Evolutionary conservation across 1,140 invertebrate species (phyloP).

Genomic region (Centruroides vittatus): DNA sequence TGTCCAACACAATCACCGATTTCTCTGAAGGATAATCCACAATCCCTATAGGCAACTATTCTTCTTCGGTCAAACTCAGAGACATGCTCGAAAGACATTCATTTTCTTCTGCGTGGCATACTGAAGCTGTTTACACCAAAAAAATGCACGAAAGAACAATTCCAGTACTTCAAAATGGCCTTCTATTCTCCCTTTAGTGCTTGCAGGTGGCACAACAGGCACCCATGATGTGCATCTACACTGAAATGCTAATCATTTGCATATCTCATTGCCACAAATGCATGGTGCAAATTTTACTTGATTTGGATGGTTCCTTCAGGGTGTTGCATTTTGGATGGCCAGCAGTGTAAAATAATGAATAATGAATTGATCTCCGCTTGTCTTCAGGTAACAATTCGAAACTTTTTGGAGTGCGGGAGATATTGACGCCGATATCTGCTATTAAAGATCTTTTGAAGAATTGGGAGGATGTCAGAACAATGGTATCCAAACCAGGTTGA

Average conservation of each 20-base stretch:
- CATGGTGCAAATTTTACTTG: not conserved
- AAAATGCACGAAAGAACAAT: not conserved
- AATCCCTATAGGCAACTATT: not conserved
- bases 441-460: too few species aligned
- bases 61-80: not conserved
- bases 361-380: too few species aligned
- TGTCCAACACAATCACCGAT: not conserved
- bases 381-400: too few species aligned
- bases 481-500: too few species aligned
- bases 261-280: not conserved
- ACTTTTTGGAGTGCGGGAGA: too few species aligned
- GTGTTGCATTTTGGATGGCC: not conserved
- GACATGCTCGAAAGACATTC: not conserved
- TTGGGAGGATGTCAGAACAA: too few species aligned
- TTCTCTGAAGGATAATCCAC: constrained; percentile 5
- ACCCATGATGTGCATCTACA: not conserved
- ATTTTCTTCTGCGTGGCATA: not conserved
- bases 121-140: not conserved
- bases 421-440: too few species aligned
- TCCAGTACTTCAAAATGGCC: not conserved
- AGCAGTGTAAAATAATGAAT: not conserved
- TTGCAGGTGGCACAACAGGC: not conserved
- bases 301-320: not conserved
- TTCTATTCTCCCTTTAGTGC: not conserved
- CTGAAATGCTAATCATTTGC: not conserved